phyloP scores from a whole-genome alignment of 1,140 invertebrate species.

The Colletes gigas region DNA sequence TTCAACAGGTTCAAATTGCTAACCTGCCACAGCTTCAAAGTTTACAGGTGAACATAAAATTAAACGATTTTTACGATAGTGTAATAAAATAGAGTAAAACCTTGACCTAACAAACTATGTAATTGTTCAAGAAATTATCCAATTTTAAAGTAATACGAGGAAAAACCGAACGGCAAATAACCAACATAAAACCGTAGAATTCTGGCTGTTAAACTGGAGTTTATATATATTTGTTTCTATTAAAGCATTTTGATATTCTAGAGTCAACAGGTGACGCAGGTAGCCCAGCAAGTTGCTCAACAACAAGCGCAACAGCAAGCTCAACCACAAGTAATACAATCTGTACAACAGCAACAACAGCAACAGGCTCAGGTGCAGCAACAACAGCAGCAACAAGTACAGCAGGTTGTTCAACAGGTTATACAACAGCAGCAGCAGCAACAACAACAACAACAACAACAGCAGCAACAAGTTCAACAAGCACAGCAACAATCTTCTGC shows the following conservation, averaged over 20 bases:
- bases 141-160: too few species aligned
- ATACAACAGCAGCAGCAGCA: constrained; percentile 71
- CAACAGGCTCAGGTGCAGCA: constrained; percentile 76
- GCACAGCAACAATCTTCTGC: constrained; percentile 76
- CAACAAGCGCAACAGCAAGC: constrained; percentile 76
- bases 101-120: too few species aligned
- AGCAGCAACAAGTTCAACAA: constrained; percentile 82
- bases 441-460: constrained; percentile 71
- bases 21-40: constrained; percentile 84
- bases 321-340: constrained; percentile 72
- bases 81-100: too few species aligned
- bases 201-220: too few species aligned
- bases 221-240: not conserved
- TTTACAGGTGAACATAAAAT: constrained; percentile 71
- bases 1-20: constrained; percentile 92
- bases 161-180: too few species aligned
- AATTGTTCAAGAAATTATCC: too few species aligned
- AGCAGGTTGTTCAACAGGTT: constrained; percentile 72
- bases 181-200: too few species aligned
- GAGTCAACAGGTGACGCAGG: constrained; percentile 69
- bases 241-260: constrained; percentile 7
- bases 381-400: constrained; percentile 75
- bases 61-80: not conserved
- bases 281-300: constrained; percentile 77
- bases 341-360: constrained; percentile 75